A percentile compares a stretch with the other conserved stretches of the same genome.
phyloP scores from a whole-genome alignment of 2,113 vertebrate genomes.

The Pituophis catenifer region DNA sequence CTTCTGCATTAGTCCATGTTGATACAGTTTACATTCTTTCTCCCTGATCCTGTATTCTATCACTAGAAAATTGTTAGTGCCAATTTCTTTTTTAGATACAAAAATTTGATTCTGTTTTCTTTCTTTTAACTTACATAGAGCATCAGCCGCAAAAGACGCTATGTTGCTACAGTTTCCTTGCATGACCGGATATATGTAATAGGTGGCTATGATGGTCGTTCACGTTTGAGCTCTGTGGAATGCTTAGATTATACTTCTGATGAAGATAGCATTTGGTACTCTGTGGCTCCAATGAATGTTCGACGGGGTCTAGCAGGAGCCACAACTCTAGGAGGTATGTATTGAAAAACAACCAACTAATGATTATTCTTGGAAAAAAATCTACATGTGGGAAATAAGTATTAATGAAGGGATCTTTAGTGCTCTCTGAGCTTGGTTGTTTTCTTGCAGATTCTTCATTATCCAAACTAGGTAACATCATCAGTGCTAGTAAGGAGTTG shows the following conservation, averaged over 20 bases:
- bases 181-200: conserved; percentile 96
- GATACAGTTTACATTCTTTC: neutral
- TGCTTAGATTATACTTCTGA: conserved; percentile 94
- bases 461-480: neutral
- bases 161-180: conserved; percentile 93
- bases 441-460: neutral
- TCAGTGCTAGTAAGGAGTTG: neutral
- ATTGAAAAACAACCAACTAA: neutral
- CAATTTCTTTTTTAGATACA: neutral
- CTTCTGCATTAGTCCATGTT: neutral
- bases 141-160: conserved; percentile 93
- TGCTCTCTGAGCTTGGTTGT: neutral
- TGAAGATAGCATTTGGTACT: conserved; percentile 98
- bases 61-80: neutral
- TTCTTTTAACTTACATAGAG: conserved; percentile 68
- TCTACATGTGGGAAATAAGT: neutral
- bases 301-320: conserved; percentile 91
- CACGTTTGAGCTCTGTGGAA: conserved; percentile 94
- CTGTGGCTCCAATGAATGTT: conserved; percentile 97
- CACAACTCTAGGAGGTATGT: conserved; percentile 89
- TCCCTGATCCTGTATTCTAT: neutral
- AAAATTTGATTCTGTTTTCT: accelerated
- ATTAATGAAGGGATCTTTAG: neutral
- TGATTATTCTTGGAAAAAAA: neutral
- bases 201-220: conserved; percentile 94